Base-by-base conservation (phyloP, 1,140 invertebrate genomes). In the Latrodectus geometricus region DNA sequence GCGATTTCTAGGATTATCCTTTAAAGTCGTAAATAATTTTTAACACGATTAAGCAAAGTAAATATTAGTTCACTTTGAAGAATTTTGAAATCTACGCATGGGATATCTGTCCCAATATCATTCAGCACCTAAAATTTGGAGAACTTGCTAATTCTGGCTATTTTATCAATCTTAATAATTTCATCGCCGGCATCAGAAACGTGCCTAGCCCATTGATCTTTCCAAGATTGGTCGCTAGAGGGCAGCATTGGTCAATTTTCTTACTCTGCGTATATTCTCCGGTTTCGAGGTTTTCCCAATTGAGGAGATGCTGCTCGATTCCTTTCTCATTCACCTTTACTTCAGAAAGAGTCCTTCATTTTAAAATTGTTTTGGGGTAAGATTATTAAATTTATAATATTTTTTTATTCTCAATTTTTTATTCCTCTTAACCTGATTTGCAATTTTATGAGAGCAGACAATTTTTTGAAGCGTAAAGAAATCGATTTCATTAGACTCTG, bases 201-300 rank as follows among this genome's bases (percentile, higher is more conserved):
- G 35, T 35, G 35, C 35, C 35, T 35, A 48, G 8, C 35, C 35
- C 56, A 81, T 81, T 81, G 66, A 81, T 72, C 49, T 56, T 70
- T 54, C 15, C 68, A 11, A 70, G 52, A 74, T 5, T 14, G 9
- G 12, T 8, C 80, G 80, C 70, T 74, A 83, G 80, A 83, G 80
- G 80, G 80, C 80, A 83, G 80, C 70, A 83, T 69, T 50, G 80
- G 52, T 74, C 54, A 74, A 61, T 54, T 50, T 74, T 74, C 80
- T 17, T 23, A 61, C 52, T 74, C 70, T 74, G 52, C 56, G 80
- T 65, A 49, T 65, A 74, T 66, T 12, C 61, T 4, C 80, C 80
- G 80, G 80, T 83, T 52, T 83, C 80, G 80, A 83, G 80, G 80
- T 49, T 83, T 74, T 20, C 49, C 68, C 68, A 65, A 81, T 72